Conservation (phyloP, 2,888 invertebrate genomes). For the Callosobruchus maculatus region DNA sequence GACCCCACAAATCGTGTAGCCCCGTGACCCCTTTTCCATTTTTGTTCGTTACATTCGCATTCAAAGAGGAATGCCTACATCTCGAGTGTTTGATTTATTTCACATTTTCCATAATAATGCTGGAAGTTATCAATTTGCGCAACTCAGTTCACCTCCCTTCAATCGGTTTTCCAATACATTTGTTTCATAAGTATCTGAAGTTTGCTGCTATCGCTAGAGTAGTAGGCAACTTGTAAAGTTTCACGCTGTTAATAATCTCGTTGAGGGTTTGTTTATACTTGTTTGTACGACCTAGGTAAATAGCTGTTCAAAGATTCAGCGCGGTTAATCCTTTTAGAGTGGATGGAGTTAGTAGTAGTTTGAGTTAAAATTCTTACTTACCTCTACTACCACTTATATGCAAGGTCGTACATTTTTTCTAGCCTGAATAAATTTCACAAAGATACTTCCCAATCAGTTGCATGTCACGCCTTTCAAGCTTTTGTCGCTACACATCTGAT, state of each 20-base stretch:
- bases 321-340: not conserved
- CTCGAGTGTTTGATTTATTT: slow-evolving; percentile 27
- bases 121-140: slow-evolving; percentile 23
- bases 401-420: too few species aligned
- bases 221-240: not conserved
- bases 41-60: slow-evolving; percentile 23
- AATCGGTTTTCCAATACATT: slow-evolving; percentile 1
- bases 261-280: not conserved
- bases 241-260: not conserved
- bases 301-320: not conserved
- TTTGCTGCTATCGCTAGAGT: not conserved
- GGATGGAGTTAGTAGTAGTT: not conserved
- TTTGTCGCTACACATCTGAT: too few species aligned
- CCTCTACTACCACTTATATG: too few species aligned
- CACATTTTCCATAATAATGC: slow-evolving; percentile 17
- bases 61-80: slow-evolving; percentile 27
- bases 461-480: too few species aligned
- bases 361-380: too few species aligned
- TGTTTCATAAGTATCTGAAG: not conserved
- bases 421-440: too few species aligned
- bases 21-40: slow-evolving; percentile 7
- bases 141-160: slow-evolving; percentile 14
- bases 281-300: not conserved
- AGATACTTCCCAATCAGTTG: too few species aligned
- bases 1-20: not conserved